phyloP scores from a whole-genome alignment of 64 coral and sea anemone genomes.

The Montipora capricornis region DNA sequence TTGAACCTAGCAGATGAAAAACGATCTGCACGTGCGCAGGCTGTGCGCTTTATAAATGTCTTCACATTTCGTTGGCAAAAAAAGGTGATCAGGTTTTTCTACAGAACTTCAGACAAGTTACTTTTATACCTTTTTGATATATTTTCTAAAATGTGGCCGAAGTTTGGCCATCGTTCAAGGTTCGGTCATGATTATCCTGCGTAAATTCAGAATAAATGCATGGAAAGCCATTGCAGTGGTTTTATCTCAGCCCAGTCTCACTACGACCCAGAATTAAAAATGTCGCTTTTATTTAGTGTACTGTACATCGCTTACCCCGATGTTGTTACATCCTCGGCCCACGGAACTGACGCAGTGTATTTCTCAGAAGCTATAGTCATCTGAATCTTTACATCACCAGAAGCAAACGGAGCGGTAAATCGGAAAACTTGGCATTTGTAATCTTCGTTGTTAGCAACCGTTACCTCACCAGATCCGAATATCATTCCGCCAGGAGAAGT shows the following conservation, averaged over 20 bases:
- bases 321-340: neutral
- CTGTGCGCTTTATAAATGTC: neutral
- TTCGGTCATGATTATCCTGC: no score
- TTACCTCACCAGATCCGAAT: neutral
- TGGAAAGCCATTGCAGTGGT: no score
- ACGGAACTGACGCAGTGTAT: neutral
- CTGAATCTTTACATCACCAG: neutral
- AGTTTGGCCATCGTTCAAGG: no score
- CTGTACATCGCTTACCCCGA: neutral
- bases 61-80: no score
- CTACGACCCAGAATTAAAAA: neutral
- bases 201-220: no score
- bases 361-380: neutral
- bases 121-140: no score
- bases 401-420: neutral
- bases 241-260: no score
- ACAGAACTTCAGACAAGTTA: neutral
- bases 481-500: neutral
- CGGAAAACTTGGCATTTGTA: neutral
- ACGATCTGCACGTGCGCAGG: no score
- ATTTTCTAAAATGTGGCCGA: no score
- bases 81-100: neutral
- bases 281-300: no score
- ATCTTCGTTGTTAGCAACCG: neutral
- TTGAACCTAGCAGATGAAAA: neutral